These are phyloP conservation scores for Trichonephila clavipes DNA, from an alignment of 1,140 invertebrate species.

Conservation along the genomic window DNA sequence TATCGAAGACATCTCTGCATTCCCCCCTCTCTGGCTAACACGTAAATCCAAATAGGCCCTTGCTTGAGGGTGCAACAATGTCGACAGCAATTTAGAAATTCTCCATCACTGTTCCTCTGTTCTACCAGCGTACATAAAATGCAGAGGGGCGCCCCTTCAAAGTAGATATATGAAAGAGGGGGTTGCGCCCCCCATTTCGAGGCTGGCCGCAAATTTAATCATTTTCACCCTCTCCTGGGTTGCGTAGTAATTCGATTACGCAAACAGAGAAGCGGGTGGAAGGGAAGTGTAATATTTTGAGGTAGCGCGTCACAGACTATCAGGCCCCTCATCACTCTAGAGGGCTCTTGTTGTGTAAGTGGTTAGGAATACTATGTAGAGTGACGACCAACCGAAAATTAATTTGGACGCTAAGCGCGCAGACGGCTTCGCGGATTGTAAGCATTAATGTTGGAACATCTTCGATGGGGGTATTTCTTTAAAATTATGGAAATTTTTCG, in stretches of 20 bases:
- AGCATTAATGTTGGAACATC: background rate
- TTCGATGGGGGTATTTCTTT: background rate
- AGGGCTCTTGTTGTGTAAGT: conserved; percentile 49
- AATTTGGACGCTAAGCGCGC: conserved; percentile 24
- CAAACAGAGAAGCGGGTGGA: conserved; percentile 32
- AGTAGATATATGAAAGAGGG: conserved; percentile 52
- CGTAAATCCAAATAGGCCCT: conserved; percentile 40
- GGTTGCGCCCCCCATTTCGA: conserved; percentile 37
- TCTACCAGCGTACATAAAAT: conserved; percentile 35
- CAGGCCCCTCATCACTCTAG: conserved; percentile 61
- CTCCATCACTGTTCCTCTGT: conserved; percentile 51
- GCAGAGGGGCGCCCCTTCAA: background rate
- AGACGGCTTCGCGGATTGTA: background rate
- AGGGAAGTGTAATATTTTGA: conserved; percentile 66
- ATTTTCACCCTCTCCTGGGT: conserved; percentile 63
- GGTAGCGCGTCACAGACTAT: conserved; percentile 55
- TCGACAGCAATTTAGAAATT: conserved; percentile 61
- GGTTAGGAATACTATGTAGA: conserved; percentile 53
- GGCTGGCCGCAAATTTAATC: conserved; percentile 71
- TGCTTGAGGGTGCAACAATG: conserved; percentile 42
- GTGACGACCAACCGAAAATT: conserved; percentile 46
- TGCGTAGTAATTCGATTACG: conserved; percentile 67
- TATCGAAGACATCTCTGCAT: background rate
- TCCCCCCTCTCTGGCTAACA: background rate
- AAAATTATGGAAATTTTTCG: conserved; percentile 19